Base-by-base conservation (phyloP, 2,797 vertebrate genomes). In the Peromyscus eremicus region DNA sequence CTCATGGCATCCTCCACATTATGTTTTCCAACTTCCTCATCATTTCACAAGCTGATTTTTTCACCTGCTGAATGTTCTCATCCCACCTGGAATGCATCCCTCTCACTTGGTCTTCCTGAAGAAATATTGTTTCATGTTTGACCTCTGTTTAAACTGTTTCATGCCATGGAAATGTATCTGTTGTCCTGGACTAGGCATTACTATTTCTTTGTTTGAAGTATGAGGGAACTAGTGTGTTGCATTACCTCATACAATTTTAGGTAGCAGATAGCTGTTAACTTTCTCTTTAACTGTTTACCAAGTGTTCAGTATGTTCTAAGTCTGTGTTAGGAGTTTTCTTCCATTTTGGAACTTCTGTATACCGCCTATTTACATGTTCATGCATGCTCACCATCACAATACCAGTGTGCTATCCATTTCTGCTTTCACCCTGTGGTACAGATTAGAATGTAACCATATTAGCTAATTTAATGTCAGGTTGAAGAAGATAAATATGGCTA, bases 401-500 rank as follows among this genome's bases (percentile, higher is more conserved):
- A 97, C 80, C 96, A 66, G 57, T 89, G 19, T 82, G 80, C 21
- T 96, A 29, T 89, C 60, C 2, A 32, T 93, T 96, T 96, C 2
- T 75, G 11, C 85, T 97, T 98, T 94, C 71, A 92, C 5, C 84
- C 0, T 43, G 49, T 95, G 87, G 57, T 97, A 82, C 95, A 94
- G 95, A 96, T 70, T 84, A 89, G 60, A 97, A 64, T 92, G 34
- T 70, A 96, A 97, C 37, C 60, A 57, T 92, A 97, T 96, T 97
- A 97, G 88, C 93, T 94, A 97, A 89, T 23, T 86, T 95, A 98
- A 95, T 97, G 97, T 95, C 94, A 97, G 40, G 57, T 96, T 98
- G 91, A 80, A 92, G 93, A 96, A 98, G 97, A 98, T 97, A 96
- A 98, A 97, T 97, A 96, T 91, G 88, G 87, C 90, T 97, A 92